Evolutionary conservation across 2,888 invertebrate genomes (phyloP), one percentile per base, ranked within the genome.

Genomic region (Euplagia quadripunctaria): DNA sequence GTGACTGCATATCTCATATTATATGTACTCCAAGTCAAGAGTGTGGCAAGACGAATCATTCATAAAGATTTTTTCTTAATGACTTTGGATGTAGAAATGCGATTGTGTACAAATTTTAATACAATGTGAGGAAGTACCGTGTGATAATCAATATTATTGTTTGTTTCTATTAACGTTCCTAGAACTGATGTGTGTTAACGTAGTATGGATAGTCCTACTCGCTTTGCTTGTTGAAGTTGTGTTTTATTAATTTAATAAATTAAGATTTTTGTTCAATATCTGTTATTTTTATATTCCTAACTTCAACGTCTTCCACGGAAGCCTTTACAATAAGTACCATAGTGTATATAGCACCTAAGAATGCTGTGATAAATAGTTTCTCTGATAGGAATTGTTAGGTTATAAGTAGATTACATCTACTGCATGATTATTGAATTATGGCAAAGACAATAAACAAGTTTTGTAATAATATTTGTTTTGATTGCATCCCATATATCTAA

Each of bases 221-320:
- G 92, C 90, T 94, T 93, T 91, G 93, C 92, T 93, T 95, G 95
- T 95, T 95, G 91, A 93, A 92, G 93, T 95, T 92, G 92, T 89
- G 86, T 90, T 89, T 92, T 91, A 92, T 91, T 93, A 92, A 93
- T 93, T 91, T 92, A 94, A 93, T 92, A 93, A 95, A 95, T 87
- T 93, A 93, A 94, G 91, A 87, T 89, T 92, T 91, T 92, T 93
- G 91, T 93, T 94, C 94, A 75, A 64, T 90, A 86, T 90, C 85
- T 91, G 92, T 95, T 93, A 91, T 94, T 94, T 93, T 92, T 90
- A 86, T 89, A 92, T 89, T 91, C 93, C 92, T 91, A 86, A 91
- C 88, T 91, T 91, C 87, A 89, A 89, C 88, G 92, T 94, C 92
- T 94, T 93, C 92, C 93, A 89, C 91, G 89, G 85, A 86, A 89